Evolutionary conservation across 37 sponge, comb jelly and placozoan genomes (phyloP), one percentile per base, ranked within the genome.

Genomic region (Petrosia ficiformis): DNA sequence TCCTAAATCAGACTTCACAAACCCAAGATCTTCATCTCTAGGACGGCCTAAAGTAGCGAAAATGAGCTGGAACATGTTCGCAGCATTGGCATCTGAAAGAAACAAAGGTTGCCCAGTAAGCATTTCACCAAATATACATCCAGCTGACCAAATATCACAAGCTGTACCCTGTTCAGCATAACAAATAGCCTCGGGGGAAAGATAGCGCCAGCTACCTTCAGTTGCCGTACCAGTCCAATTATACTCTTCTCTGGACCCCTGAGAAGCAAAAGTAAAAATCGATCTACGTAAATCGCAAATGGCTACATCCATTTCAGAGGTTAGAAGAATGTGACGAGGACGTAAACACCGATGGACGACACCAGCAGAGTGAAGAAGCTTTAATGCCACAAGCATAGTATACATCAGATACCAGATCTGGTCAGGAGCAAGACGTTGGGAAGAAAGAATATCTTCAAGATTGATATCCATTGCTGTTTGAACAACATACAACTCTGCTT

Each of bases 71-170:
- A 48, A 48, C 8, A 48, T 48, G 54, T 48, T 48, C 8, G 14
- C 54, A 48, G 54, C 54, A 48, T 48, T 48, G 14, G 54, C 54
- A 48, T 48, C 54, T 19, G 54, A 48, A 14, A 48, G 14, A 48
- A 48, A 48, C 54, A 48, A 14, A 48, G 54, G 54, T 14, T 48
- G 54, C 8, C 54, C 54, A 48, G 14, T 8, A 19, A 48, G 54
- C 54, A 48, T 48, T 14, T 48, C 54, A 19, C 54, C 54, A 48
- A 48, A 48, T 19, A 48, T 14, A 48, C 54, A 48, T 14, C 54
- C 54, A 48, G 54, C 54, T 19, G 54, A 48, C 54, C 54, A 48
- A 19, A 48, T 48, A 48, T 48, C 54, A 48, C 54, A 48, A 48
- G 54, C 54, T 48, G 54, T 48, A 19, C 14, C 14, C 54, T 48